Evolutionary conservation across 2,888 invertebrate species (phyloP), one percentile per base, ranked within the genome.

Genomic region (Myathropa florea): DNA sequence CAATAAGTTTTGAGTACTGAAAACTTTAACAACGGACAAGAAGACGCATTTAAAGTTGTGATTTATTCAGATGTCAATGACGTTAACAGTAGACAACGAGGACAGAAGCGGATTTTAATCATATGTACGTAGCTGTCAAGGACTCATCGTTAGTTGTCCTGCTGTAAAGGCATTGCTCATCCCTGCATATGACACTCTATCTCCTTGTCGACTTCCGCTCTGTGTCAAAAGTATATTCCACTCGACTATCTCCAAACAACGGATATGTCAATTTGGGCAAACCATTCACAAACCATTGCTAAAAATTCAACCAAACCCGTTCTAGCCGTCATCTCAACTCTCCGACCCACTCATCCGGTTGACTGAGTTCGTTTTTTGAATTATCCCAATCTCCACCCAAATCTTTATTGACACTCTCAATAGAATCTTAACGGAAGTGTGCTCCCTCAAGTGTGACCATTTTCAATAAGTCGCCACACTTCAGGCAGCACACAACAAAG

Each of bases 401-500:
- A 18, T 46, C 46, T 46, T 46, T 46, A 46, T 46, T 46, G 46
- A 46, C 46, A 18, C 46, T 18, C 46, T 7, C 46, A 18, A 46
- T 0, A 6, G n/a, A 46, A 6, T 12, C 39, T n/a, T 12, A 14
- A 1, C 14, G n/a, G 65, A 18, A 39, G 64, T 71, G 53, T 53
- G 53, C 53, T 59, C 30, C 36, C 24, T 64, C 68, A 65, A 76
- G 64, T 70, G 64, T 30, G 70, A 59, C 64, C n/a, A 59, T 53
- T 59, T 76, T 81, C 68, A 46, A 70, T 59, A 64, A 76, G 10
- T 33, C 30, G 57, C 57, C 76, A 70, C 81, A 81, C 63, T 76
- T 68, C 63, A 18, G 26, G 14, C 9, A 33, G 4, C 14, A 3
- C 4, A 73, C 28, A 21, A 76, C 26, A 64, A 46, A 67, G 18